phyloP scores from a whole-genome alignment of 1,140 invertebrate genomes.

The Proales similis region DNA sequence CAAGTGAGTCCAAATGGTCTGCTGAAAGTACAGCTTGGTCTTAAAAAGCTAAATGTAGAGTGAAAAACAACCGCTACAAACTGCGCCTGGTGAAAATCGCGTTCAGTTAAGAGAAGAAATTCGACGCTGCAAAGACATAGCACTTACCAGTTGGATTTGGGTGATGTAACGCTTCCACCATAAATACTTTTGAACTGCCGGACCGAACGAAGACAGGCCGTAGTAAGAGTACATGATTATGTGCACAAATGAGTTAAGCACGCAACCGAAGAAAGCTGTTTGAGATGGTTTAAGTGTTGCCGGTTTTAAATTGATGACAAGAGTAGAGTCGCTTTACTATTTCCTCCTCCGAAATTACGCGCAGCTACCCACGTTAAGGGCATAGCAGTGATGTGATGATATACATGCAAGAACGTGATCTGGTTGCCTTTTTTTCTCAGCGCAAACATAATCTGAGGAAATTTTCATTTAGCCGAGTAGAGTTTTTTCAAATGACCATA shows the following conservation, averaged over 20 bases:
- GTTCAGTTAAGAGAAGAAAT: neutral
- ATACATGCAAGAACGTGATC: constrained; percentile 67
- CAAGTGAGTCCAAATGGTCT: constrained; percentile 25
- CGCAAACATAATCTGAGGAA: constrained; percentile 43
- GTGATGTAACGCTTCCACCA: constrained; percentile 55
- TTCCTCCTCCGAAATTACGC: constrained; percentile 42
- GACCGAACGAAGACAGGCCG: constrained; percentile 58
- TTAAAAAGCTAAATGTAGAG: constrained; percentile 12
- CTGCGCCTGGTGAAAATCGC: constrained; percentile 8
- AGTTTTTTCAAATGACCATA: neutral
- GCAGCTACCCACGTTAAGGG: constrained; percentile 43
- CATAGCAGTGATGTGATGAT: constrained; percentile 59
- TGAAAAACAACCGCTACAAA: constrained; percentile 21
- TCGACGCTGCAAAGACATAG: neutral
- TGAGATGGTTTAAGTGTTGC: neutral
- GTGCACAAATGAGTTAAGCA: constrained; percentile 68
- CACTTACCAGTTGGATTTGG: constrained; percentile 44
- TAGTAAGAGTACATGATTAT: constrained; percentile 74
- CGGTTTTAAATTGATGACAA: too few species aligned
- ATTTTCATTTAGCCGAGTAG: too few species aligned
- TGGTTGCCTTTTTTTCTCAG: constrained; percentile 69
- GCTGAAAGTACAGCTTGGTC: constrained; percentile 8
- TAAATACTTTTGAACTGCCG: constrained; percentile 49
- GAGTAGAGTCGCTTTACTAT: constrained; percentile 10
- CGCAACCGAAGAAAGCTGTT: constrained; percentile 42